These are phyloP conservation scores for Chironomus tentans DNA, from an alignment of 2,888 invertebrate genomes.

Conservation along the genomic window DNA sequence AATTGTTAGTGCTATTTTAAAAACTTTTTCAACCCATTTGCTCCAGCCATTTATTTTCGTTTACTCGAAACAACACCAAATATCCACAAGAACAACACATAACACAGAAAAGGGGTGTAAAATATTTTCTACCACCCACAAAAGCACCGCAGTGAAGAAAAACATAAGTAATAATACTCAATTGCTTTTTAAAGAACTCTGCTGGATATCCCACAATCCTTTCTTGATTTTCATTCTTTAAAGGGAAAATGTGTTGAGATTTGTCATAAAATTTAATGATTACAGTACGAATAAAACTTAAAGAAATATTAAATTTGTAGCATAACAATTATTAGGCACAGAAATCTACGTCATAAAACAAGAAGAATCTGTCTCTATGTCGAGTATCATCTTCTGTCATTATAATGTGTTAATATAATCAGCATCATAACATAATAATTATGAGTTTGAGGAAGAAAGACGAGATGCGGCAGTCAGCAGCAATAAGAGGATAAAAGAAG, in stretches of 20 bases:
- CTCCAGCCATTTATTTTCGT: too few species aligned
- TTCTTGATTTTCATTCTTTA: too few species aligned
- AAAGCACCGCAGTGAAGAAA: not conserved
- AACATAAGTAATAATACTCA: not conserved
- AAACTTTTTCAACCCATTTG: too few species aligned
- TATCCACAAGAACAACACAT: not conserved
- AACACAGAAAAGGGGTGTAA: not conserved
- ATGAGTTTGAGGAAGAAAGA: not conserved
- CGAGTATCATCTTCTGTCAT: not conserved
- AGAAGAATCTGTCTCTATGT: too few species aligned
- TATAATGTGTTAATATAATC: conserved; percentile 6
- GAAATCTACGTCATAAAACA: too few species aligned
- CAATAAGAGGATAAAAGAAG: not conserved
- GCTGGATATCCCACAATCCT: not conserved
- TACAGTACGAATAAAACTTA: too few species aligned
- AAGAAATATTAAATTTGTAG: too few species aligned
- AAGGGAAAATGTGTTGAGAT: not conserved
- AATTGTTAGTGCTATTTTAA: too few species aligned
- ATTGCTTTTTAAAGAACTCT: not conserved
- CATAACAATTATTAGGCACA: too few species aligned
- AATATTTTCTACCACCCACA: not conserved
- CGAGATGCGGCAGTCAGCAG: not conserved
- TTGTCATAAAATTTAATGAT: not conserved
- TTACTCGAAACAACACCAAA: too few species aligned
- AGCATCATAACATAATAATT: not conserved